Conservation (phyloP, 2,113 vertebrate genomes). For the Gavialis gangeticus region DNA sequence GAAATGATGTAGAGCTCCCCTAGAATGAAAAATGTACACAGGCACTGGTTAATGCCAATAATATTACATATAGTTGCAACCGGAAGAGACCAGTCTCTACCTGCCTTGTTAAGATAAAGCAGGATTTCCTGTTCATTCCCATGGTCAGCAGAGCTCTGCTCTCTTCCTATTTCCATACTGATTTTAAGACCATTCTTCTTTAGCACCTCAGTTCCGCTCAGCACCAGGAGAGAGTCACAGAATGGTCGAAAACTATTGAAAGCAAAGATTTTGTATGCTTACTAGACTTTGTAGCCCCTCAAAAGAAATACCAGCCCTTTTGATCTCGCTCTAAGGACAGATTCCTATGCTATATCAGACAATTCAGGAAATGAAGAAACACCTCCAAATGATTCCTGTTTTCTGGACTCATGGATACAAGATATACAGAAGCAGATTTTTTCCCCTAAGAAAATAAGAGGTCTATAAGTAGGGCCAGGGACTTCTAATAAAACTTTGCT, state of each 20-base stretch:
- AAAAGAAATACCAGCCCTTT: conserved; percentile 31
- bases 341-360: conserved; percentile 40
- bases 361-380: conserved; percentile 52
- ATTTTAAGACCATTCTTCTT: neutral
- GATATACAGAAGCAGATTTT: neutral
- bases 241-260: conserved; percentile 25
- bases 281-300: conserved; percentile 39
- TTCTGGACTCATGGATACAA: neutral
- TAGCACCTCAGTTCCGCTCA: neutral
- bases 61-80: neutral
- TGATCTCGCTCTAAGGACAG: neutral
- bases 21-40: neutral
- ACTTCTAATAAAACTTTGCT: conserved; percentile 6
- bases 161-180: rapidly evolving
- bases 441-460: neutral
- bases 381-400: neutral
- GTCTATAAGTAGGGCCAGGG: neutral
- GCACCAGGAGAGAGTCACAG: neutral
- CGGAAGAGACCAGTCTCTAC: neutral
- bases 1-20: conserved; percentile 25
- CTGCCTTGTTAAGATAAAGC: neutral
- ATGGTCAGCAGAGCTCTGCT: neutral
- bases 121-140: neutral
- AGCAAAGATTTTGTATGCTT: conserved; percentile 36
- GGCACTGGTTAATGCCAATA: neutral